These are phyloP conservation scores for Loripinus fragilis DNA, from an alignment of 2,888 invertebrate genomes.

Conservation along the genomic window DNA sequence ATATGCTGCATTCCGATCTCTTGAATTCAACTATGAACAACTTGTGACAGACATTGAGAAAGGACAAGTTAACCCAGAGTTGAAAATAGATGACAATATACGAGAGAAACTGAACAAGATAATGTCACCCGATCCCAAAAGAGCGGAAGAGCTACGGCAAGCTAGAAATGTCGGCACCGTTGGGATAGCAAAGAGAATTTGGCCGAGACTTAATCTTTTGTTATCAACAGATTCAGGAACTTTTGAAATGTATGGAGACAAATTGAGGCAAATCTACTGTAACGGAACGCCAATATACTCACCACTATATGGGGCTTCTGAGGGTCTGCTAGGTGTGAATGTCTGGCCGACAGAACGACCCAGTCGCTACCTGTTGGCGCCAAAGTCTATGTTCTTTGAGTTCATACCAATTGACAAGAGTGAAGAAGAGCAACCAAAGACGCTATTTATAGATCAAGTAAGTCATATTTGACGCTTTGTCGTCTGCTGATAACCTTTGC, in stretches of 20 bases:
- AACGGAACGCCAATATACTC: constrained; percentile 78
- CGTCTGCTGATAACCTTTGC: too few relatives aligned
- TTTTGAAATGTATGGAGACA: constrained; percentile 76
- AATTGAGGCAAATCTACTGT: constrained; percentile 68
- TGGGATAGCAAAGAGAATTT: constrained; percentile 75
- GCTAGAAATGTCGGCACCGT: constrained; percentile 73
- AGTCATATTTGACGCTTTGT: too few relatives aligned
- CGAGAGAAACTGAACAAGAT: constrained; percentile 68
- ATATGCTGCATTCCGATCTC: constrained; percentile 73
- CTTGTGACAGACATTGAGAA: constrained; percentile 76
- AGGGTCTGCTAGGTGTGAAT: constrained; percentile 78
- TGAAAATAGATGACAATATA: constrained; percentile 69
- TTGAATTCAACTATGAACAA: constrained; percentile 71
- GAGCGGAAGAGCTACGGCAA: constrained; percentile 75
- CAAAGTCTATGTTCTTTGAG: constrained; percentile 80
- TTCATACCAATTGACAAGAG: constrained; percentile 77
- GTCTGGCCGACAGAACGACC: constrained; percentile 74
- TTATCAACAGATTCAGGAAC: constrained; percentile 78
- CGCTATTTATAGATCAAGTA: constrained; percentile 79
- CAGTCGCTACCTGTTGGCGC: constrained; percentile 76
- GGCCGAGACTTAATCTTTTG: constrained; percentile 76
- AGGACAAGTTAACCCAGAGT: constrained; percentile 68
- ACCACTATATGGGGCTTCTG: constrained; percentile 82
- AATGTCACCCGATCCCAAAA: constrained; percentile 71
- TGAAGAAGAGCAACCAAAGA: constrained; percentile 77